These are phyloP conservation scores for Ophion ellenae DNA, from an alignment of 2,888 invertebrate species.

Conservation along the genomic window DNA sequence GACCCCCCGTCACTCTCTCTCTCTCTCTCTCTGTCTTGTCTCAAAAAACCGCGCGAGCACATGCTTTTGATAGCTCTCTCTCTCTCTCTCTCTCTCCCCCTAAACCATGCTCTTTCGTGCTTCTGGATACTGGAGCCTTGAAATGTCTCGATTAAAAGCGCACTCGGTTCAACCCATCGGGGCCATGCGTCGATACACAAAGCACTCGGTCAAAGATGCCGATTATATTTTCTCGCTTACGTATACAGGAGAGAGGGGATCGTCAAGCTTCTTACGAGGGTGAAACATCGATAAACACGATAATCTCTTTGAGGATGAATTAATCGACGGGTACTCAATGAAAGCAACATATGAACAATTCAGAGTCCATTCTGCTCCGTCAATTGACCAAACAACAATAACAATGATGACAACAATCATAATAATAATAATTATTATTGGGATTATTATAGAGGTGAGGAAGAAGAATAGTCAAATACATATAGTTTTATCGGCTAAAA, in stretches of 20 bases:
- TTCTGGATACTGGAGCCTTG: constrained; percentile 71
- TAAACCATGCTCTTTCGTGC: background rate
- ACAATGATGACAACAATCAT: too few relatives aligned
- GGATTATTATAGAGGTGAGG: too few relatives aligned
- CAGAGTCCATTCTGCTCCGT: background rate
- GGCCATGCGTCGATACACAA: constrained; percentile 19
- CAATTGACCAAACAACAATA: too few relatives aligned
- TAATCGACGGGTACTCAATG: background rate
- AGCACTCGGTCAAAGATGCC: constrained; percentile 15
- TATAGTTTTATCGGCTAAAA: constrained; percentile 9
- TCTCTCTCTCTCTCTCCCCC: background rate
- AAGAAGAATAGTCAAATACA: too few relatives aligned
- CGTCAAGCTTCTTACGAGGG: background rate
- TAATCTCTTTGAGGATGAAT: constrained; percentile 6
- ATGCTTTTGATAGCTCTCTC: constrained; percentile 12
- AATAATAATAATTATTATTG: background rate
- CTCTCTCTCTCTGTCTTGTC: constrained; percentile 13
- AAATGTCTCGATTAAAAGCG: constrained; percentile 69
- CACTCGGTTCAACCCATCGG: background rate
- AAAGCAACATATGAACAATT: background rate
- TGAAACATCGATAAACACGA: constrained; percentile 31
- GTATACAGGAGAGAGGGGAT: background rate
- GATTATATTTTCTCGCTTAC: constrained; percentile 11
- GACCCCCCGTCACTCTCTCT: background rate
- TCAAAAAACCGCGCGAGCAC: constrained; percentile 32